Evolutionary conservation across 2,888 invertebrate genomes (phyloP).

Genomic region (Carcina quercana): DNA sequence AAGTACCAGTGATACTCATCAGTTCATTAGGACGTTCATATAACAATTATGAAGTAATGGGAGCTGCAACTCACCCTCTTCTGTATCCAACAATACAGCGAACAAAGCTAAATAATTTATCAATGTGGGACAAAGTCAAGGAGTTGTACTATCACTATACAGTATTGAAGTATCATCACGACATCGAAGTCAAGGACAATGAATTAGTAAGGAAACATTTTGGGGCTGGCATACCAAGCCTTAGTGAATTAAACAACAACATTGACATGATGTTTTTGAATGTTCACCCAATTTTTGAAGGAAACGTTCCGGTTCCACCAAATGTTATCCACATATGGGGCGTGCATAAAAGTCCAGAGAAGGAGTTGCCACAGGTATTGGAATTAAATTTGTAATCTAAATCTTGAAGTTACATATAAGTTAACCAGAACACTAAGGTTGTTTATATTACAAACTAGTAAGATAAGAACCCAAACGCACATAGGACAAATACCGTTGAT

Average conservation of each 20-base stretch:
- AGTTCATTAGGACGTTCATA: slow-evolving; percentile 26
- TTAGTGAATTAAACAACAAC: slow-evolving; percentile 24
- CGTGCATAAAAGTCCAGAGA: slow-evolving; percentile 39
- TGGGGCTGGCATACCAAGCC: slow-evolving; percentile 23
- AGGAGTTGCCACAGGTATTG: slow-evolving; percentile 49
- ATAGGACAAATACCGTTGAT: too few species aligned
- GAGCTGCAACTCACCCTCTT: slow-evolving; percentile 22
- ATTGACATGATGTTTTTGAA: slow-evolving; percentile 53
- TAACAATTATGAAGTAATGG: slow-evolving; percentile 15
- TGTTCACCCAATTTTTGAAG: slow-evolving; percentile 41
- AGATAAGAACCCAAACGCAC: too few species aligned
- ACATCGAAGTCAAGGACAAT: slow-evolving; percentile 13
- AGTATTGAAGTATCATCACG: neutral
- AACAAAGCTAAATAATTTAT: slow-evolving; percentile 23
- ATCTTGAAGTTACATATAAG: too few species aligned
- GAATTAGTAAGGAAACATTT: slow-evolving; percentile 19
- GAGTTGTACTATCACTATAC: slow-evolving; percentile 16
- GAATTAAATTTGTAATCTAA: too few species aligned
- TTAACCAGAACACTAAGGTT: too few species aligned
- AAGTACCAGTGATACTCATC: slow-evolving; percentile 34
- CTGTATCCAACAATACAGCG: slow-evolving; percentile 17
- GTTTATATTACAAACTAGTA: slow-evolving; percentile 1
- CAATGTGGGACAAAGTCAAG: slow-evolving; percentile 24
- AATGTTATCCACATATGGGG: slow-evolving; percentile 50
- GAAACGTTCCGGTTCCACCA: slow-evolving; percentile 44